Evolutionary conservation across 2,888 invertebrate species (phyloP).

Genomic region (Abscondita cerata): DNA sequence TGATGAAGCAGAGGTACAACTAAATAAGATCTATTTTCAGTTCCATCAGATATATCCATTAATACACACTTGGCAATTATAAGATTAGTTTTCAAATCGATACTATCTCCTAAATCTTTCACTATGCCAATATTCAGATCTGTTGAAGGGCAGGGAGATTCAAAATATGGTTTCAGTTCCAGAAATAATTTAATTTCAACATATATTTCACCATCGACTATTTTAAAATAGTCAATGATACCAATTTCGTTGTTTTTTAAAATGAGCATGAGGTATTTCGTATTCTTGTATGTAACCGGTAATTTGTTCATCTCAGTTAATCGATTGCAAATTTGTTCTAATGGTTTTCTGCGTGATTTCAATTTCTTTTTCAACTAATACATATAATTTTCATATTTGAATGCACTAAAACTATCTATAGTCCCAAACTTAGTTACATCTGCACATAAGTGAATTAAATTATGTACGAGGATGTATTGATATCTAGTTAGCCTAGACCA

Average conservation of each 20-base stretch:
- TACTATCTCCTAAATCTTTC: too few relatives aligned
- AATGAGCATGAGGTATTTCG: neutral
- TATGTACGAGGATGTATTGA: too few relatives aligned
- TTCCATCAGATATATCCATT: too few relatives aligned
- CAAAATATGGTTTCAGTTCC: neutral
- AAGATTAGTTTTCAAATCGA: too few relatives aligned
- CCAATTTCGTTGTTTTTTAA: neutral
- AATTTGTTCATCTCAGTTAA: neutral
- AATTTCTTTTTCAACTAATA: neutral
- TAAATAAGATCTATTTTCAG: too few relatives aligned
- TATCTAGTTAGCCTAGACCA: too few relatives aligned
- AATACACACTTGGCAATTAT: too few relatives aligned
- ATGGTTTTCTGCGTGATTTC: neutral
- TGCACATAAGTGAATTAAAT: constrained; percentile 2
- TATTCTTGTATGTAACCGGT: neutral
- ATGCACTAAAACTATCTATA: neutral
- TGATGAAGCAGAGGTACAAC: too few relatives aligned
- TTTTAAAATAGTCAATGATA: neutral
- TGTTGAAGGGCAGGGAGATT: neutral
- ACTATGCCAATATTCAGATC: neutral
- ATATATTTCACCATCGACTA: neutral
- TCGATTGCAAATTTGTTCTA: neutral
- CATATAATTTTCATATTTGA: constrained; percentile 10
- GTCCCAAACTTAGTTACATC: neutral
- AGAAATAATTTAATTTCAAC: neutral